Conservation (phyloP, 2,113 vertebrate genomes). For the Reinhardtius hippoglossoides region DNA sequence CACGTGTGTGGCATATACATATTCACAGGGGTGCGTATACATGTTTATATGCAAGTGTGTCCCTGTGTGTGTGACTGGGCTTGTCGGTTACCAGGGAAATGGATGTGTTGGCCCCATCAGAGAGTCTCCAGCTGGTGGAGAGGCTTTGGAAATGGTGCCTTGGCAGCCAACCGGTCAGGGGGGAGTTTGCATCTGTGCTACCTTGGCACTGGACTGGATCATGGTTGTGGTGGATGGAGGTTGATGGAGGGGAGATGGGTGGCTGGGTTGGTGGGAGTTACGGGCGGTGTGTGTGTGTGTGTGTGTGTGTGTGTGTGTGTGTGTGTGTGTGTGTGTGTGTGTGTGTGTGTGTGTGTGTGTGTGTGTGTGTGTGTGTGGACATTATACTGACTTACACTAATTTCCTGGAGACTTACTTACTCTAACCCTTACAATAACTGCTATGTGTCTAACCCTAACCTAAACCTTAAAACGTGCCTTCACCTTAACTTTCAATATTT, state of each 20-base stretch:
- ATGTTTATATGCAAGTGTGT: slow-evolving; percentile 70
- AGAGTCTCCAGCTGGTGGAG: slow-evolving; percentile 87
- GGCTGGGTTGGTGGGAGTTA: slow-evolving; percentile 7
- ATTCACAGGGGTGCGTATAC: slow-evolving; percentile 63
- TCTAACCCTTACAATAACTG: neutral
- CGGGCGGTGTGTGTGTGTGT: neutral
- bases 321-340: slow-evolving; percentile 21
- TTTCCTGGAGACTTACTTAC: neutral
- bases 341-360: slow-evolving; percentile 15
- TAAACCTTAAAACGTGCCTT: slow-evolving; percentile 27
- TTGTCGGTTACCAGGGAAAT: slow-evolving; percentile 86
- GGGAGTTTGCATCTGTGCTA: slow-evolving; percentile 89
- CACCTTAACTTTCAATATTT: neutral
- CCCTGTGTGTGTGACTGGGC: slow-evolving; percentile 61
- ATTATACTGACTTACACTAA: neutral
- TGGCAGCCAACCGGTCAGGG: slow-evolving; percentile 85
- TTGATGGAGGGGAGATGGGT: slow-evolving; percentile 40
- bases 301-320: slow-evolving; percentile 30
- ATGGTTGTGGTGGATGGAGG: slow-evolving; percentile 61
- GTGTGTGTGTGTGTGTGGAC: slow-evolving; percentile 26
- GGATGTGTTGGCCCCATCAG: slow-evolving; percentile 86
- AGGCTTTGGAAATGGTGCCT: slow-evolving; percentile 84
- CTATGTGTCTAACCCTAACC: slow-evolving; percentile 18
- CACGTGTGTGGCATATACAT: slow-evolving; percentile 59
- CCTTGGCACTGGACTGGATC: slow-evolving; percentile 78